Base-by-base conservation (phyloP, 2,113 vertebrate genomes). In the Epinephelus cyanopodus region DNA sequence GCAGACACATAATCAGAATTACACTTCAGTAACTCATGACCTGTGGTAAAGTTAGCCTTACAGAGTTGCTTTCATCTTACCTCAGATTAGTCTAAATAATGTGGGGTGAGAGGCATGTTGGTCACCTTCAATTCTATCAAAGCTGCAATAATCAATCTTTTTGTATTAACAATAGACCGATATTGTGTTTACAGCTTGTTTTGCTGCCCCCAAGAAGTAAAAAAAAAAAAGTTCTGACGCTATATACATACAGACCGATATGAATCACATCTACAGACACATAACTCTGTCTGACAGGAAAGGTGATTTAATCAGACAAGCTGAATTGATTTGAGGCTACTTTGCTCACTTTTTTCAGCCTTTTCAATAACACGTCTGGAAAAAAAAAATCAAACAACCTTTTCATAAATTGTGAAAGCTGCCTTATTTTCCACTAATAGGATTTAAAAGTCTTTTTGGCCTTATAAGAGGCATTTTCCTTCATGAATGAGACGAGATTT, bases 401-500 rank as follows among this genome's bases (percentile, higher is more conserved):
- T 77, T 66, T 74, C 5, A 69, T 50, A 7, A 61, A 53, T 47
- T 47, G 6, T 37, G 18, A 72, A 79, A 75, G 47, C 54, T 54
- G 23, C 54, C 37, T 33, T 33, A 53, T 68, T 77, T 58, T 64
- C 15, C 5, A 15, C 29, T 68, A 27, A 69, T 27, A 52, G 21
- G 56, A 73, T 84, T 50, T 76, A 48, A 66, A 83, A 63, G 21
- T 29, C 8, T 15, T n/a, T 56, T 23, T 25, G 17, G 9, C 39
- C 57, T 64, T 21, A 65, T 25, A 45, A 73, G 45, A 77, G 37
- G 56, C 23, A 54, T 63, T 83, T 64, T 75, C 37, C 23, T 29
- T 70, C 14, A 72, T 52, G 33, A 81, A 84, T 64, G 29, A 64
- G 29, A 57, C 11, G 13, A 53, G 50, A 72, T 74, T 77, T 72